These are phyloP conservation scores for Arizona elegans DNA, from an alignment of 2,113 vertebrate species.

Conservation along the genomic window DNA sequence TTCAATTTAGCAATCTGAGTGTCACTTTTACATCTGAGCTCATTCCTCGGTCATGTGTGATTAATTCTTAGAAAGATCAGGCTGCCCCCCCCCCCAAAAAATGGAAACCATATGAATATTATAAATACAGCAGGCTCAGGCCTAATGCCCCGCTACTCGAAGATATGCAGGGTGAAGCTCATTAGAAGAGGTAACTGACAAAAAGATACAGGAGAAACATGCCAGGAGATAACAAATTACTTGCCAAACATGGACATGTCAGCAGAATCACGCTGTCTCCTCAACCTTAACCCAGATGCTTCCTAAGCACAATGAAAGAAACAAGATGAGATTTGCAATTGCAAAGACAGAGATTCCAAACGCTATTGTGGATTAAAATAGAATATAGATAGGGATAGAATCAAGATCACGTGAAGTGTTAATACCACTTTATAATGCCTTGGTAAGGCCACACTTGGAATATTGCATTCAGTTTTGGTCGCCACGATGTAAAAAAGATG, in stretches of 20 bases:
- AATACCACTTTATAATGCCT: no score
- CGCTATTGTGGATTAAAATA: neutral
- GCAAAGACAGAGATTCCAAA: neutral
- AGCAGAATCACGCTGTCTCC: neutral
- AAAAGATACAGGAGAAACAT: no score
- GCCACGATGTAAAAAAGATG: no score
- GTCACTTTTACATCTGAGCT: constrained; percentile 41
- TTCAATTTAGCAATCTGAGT: constrained; percentile 52
- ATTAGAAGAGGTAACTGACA: neutral
- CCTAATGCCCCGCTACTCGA: neutral
- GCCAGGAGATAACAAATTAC: neutral
- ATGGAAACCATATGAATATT: constrained; percentile 2
- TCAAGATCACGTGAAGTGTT: no score
- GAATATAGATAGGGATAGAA: no score
- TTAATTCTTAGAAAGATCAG: constrained; percentile 48
- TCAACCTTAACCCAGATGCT: neutral
- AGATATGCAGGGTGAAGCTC: neutral
- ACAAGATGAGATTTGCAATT: neutral
- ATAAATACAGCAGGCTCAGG: constrained; percentile 15
- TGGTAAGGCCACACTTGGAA: no score
- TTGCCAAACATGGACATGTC: neutral
- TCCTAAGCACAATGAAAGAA: neutral
- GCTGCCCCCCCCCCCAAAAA: neutral
- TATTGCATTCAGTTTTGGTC: no score
- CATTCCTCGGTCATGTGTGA: constrained; percentile 50